These are phyloP conservation scores for Crypturellus undulatus DNA, from an alignment of 2,113 vertebrate species.

Conservation along the genomic window DNA sequence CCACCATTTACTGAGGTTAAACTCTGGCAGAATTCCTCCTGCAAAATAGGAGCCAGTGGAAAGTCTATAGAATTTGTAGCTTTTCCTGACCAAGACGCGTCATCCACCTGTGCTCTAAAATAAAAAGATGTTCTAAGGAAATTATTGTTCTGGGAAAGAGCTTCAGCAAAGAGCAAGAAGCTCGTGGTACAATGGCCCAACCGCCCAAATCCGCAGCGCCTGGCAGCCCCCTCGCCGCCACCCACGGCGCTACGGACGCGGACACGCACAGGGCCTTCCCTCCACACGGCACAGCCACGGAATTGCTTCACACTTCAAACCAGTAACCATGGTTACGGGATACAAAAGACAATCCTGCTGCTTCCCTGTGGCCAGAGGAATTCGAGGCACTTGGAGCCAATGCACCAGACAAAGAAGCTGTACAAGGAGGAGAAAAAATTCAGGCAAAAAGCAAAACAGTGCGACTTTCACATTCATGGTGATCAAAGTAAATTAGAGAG, in stretches of 20 bases:
- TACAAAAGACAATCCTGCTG: constrained; percentile 69
- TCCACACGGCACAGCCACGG: constrained; percentile 9
- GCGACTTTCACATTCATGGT: not conserved
- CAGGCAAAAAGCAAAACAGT: not conserved
- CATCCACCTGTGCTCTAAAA: not conserved
- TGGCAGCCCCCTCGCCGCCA: not conserved
- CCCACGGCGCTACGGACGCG: rapidly evolving
- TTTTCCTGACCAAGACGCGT: not conserved
- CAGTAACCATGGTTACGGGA: constrained; percentile 73
- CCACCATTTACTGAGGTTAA: not conserved
- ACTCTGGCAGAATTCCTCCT: not conserved
- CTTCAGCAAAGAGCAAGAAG: not conserved
- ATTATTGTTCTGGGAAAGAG: not conserved
- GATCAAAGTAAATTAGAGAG: not conserved
- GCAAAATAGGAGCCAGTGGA: not conserved
- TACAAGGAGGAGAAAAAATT: not conserved
- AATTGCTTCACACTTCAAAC: constrained; percentile 42
- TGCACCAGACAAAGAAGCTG: constrained; percentile 52
- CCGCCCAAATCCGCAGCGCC: not conserved
- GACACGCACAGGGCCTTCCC: not conserved
- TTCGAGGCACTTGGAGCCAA: constrained; percentile 68
- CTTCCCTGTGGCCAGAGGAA: constrained; percentile 65
- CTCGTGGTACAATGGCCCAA: not conserved
- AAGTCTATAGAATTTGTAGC: not conserved
- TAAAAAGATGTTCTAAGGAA: not conserved